Evolutionary conservation across 2,113 vertebrate genomes (phyloP).

Genomic region (Thymallus thymallus): DNA sequence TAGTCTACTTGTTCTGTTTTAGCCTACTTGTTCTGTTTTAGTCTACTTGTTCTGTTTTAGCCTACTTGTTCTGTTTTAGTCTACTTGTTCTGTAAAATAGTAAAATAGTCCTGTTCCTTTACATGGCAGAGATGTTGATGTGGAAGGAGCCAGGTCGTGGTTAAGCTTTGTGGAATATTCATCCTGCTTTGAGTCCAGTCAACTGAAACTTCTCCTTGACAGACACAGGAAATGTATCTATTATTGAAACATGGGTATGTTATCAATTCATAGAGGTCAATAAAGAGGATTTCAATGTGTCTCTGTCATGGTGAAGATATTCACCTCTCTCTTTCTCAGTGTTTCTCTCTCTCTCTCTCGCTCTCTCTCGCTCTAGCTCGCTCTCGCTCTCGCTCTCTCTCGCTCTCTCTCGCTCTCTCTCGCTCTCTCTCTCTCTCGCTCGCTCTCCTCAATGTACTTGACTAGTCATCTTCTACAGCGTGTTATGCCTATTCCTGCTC

Average conservation of each 20-base stretch:
- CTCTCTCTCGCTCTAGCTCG: not conserved
- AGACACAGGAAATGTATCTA: slow-evolving; percentile 51
- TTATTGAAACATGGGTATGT: slow-evolving; percentile 66
- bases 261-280: slow-evolving; percentile 67
- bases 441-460: too few species aligned
- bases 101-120: slow-evolving; percentile 55
- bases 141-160: slow-evolving; percentile 50
- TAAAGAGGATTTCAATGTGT: slow-evolving; percentile 57
- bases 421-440: not conserved
- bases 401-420: not conserved
- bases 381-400: not conserved
- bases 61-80: slow-evolving; percentile 45
- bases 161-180: slow-evolving; percentile 71
- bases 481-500: too few species aligned
- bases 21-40: too few species aligned
- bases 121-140: slow-evolving; percentile 63
- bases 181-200: slow-evolving; percentile 60
- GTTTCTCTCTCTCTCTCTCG: slow-evolving; percentile 2
- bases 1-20: slow-evolving; percentile 42
- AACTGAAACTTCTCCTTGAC: slow-evolving; percentile 64
- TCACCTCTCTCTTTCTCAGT: too few species aligned
- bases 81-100: slow-evolving; percentile 35
- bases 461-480: too few species aligned
- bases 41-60: slow-evolving; percentile 43
- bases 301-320: slow-evolving; percentile 33